These are phyloP conservation scores for Triplophysa yarkandensis DNA, from an alignment of 2,797 vertebrate genomes.

Conservation along the genomic window DNA sequence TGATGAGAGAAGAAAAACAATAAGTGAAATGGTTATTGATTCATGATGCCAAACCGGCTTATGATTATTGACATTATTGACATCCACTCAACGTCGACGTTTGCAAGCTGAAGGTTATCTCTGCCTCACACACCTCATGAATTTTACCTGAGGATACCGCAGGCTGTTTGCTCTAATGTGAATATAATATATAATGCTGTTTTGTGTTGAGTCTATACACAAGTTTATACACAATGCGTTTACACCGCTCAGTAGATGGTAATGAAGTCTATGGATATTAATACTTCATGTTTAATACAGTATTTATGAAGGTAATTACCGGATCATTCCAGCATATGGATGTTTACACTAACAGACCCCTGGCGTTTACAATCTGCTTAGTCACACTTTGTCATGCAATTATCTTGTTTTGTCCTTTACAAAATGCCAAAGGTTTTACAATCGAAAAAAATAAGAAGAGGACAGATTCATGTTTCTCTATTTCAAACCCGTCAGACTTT, in stretches of 20 bases:
- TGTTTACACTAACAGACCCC: neutral
- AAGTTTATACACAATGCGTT: neutral
- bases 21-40: slow-evolving; percentile 3
- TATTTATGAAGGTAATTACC: neutral
- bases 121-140: neutral
- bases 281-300: neutral
- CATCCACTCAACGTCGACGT: slow-evolving; percentile 62
- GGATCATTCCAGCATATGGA: neutral
- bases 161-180: slow-evolving; percentile 66
- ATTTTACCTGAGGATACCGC: neutral
- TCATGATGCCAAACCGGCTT: slow-evolving; percentile 57
- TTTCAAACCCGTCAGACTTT: no score
- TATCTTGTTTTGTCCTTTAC: neutral
- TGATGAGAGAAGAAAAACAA: slow-evolving; percentile 6
- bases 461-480: no score
- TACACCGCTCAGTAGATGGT: neutral
- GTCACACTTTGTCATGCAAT: neutral
- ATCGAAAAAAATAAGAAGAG: no score
- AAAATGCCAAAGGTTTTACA: no score
- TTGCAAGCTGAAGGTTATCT: slow-evolving; percentile 71
- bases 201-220: no score
- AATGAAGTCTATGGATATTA: neutral
- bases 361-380: neutral
- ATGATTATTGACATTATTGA: slow-evolving; percentile 71
- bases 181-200: no score